These are phyloP conservation scores for Drosophila stalkeri DNA, from an alignment of 2,888 invertebrate genomes.

Conservation along the genomic window DNA sequence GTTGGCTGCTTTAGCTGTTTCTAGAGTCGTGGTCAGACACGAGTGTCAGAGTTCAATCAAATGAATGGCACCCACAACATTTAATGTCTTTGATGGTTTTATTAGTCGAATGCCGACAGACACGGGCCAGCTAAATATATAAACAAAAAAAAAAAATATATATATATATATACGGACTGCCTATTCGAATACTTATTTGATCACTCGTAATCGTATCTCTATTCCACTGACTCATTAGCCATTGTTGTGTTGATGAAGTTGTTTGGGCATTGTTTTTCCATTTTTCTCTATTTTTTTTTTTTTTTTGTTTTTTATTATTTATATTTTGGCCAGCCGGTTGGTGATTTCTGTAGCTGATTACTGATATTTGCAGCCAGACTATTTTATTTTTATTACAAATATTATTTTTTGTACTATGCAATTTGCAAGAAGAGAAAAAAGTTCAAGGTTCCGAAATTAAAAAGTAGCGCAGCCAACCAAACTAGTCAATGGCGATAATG, in stretches of 20 bases:
- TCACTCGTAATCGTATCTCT: constrained; percentile 34
- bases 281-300: constrained; percentile 29
- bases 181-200: constrained; percentile 21
- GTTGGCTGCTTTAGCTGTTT: constrained; percentile 40
- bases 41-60: constrained; percentile 76
- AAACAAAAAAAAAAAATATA: no score
- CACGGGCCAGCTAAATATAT: constrained; percentile 38
- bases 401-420: constrained; percentile 65
- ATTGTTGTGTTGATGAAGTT: constrained; percentile 75
- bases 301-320: no score
- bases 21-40: constrained; percentile 55
- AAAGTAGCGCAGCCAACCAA: constrained; percentile 68
- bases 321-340: constrained; percentile 58
- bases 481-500: constrained; percentile 43
- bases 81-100: constrained; percentile 81
- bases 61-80: constrained; percentile 79
- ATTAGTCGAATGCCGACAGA: constrained; percentile 73
- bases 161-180: constrained; percentile 28
- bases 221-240: constrained; percentile 70
- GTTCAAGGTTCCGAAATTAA: constrained; percentile 76
- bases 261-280: constrained; percentile 47
- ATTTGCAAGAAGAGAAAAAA: constrained; percentile 62
- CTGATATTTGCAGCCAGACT: constrained; percentile 64
- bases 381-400: constrained; percentile 22
- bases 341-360: constrained; percentile 68